phyloP scores from a whole-genome alignment of 1,140 invertebrate species.

The Drosophila prosaltans region DNA sequence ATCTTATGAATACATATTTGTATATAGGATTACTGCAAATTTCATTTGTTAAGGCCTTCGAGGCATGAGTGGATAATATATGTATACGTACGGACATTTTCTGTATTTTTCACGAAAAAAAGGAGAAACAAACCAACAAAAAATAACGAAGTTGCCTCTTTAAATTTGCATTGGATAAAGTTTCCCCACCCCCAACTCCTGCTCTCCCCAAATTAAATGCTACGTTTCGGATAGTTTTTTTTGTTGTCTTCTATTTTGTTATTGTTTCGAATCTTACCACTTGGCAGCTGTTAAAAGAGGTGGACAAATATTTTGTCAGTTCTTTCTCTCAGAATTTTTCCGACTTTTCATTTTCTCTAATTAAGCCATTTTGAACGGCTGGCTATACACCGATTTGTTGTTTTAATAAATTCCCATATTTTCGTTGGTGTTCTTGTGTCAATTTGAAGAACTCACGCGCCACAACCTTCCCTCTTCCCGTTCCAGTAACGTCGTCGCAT shows the following conservation, averaged over 20 bases:
- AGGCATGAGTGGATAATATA: constrained; percentile 41
- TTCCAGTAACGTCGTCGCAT: neutral
- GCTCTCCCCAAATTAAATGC: constrained; percentile 60
- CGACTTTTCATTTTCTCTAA: constrained; percentile 46
- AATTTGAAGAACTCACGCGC: constrained; percentile 68
- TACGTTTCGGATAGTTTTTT: constrained; percentile 45
- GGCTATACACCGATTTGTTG: constrained; percentile 44
- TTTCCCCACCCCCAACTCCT: constrained; percentile 5
- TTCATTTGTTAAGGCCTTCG: constrained; percentile 58
- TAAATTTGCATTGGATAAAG: constrained; percentile 67
- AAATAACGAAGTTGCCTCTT: constrained; percentile 30
- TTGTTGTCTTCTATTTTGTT: constrained; percentile 15
- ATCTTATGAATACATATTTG: constrained; percentile 13
- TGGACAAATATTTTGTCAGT: constrained; percentile 76
- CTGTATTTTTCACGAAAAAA: constrained; percentile 23
- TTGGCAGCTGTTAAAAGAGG: constrained; percentile 78
- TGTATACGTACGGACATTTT: constrained; percentile 15
- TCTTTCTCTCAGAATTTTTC: constrained; percentile 5
- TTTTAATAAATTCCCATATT: constrained; percentile 71
- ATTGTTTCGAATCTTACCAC: constrained; percentile 53
- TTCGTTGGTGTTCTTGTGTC: constrained; percentile 45
- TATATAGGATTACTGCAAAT: constrained; percentile 72
- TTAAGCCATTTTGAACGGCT: constrained; percentile 57
- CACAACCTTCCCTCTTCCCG: constrained; percentile 63
- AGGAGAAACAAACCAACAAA: constrained; percentile 47